Base-by-base conservation (phyloP, 2,888 invertebrate genomes). In the Pseudoips prasinana region DNA sequence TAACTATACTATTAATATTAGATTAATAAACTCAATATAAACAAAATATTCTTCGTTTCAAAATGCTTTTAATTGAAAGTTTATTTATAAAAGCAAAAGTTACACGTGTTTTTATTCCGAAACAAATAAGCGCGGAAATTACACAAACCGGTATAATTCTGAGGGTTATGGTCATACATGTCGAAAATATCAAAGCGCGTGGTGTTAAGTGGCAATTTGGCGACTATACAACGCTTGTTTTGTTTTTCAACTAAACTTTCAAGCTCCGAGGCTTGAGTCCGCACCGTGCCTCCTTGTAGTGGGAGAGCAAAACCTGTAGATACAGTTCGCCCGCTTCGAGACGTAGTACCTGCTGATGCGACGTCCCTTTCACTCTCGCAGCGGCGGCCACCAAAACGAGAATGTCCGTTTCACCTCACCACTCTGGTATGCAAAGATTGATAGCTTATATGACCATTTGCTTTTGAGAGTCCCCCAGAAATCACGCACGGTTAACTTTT, bases 391-490 rank as follows among this genome's bases (percentile, higher is more conserved):
- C 58, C 58, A 55, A 67, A 67, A 64, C 69, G 54, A 61, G 64
- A 70, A 54, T 62, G 62, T 72, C 81, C 67, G 76, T 87, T 73
- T 86, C 87, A 83, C 70, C 77, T 60, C 69, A 78, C 82, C 73
- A 83, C 83, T 79, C 85, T 87, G 87, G 88, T 88, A 88, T 88
- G 88, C 87, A 87, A 88, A 88, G 88, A 88, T 86, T 87, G 87
- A 87, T 87, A 88, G 87, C 81, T 79, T 87, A 83, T 88, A 86
- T 76, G 88, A 85, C 88, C 86, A 87, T 88, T 88, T 78, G 88
- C 79, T 85, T 86, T 83, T 84, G 82, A 84, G 81, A 81, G 79
- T 81, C 78, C 74, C 72, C 70, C 82, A 69, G 88, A 87, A 88
- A 88, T 88, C 88, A 87, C 87, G 88, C 84, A 77, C 87, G 81